Conservation (phyloP, 2,797 vertebrate species). For the Phoebastria nigripes region DNA sequence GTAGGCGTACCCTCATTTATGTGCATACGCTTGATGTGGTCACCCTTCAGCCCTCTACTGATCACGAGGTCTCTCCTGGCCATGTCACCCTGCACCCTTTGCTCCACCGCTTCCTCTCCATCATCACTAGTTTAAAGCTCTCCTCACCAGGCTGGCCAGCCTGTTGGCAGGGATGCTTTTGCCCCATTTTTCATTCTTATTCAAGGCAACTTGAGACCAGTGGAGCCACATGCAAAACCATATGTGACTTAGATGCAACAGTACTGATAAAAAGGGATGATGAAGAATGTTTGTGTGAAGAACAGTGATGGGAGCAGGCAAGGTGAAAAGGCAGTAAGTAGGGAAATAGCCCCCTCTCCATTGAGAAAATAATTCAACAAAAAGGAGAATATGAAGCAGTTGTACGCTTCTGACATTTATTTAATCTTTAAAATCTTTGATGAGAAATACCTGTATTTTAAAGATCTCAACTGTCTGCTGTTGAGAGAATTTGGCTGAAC, state of each 20-base stretch:
- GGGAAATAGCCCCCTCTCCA: background rate
- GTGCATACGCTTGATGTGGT: rapidly evolving
- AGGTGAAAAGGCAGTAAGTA: background rate
- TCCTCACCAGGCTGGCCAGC: background rate
- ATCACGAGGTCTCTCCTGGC: background rate
- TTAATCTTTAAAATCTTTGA: background rate
- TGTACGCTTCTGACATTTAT: background rate
- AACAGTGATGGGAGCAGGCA: background rate
- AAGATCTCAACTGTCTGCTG: background rate
- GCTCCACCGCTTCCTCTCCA: background rate
- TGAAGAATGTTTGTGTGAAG: background rate
- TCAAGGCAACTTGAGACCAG: background rate
- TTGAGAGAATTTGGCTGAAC: background rate
- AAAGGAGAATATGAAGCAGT: background rate
- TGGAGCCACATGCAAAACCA: background rate
- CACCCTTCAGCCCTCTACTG: background rate
- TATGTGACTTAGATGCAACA: background rate
- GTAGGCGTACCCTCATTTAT: background rate
- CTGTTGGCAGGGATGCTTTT: background rate
- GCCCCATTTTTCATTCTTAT: background rate
- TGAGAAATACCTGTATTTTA: background rate
- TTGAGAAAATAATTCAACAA: background rate
- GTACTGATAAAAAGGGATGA: background rate
- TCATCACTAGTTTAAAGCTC: background rate
- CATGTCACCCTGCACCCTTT: background rate